Evolutionary conservation across 2,888 invertebrate species (phyloP).

Genomic region (Lepidocyrtoides sp.): DNA sequence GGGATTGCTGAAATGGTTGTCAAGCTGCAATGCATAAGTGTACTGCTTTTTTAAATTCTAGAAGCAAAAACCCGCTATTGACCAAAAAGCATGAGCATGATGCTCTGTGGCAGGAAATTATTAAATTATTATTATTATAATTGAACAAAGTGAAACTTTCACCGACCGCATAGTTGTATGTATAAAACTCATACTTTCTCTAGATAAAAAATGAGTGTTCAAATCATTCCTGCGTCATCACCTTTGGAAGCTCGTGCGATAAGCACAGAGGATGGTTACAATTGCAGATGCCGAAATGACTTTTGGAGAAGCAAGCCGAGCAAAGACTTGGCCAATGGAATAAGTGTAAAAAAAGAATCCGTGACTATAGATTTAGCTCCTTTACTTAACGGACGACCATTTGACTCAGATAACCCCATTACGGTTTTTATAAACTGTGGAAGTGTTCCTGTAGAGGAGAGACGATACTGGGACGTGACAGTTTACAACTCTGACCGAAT

Average conservation of each 20-base stretch:
- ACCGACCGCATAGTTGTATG: too few relatives aligned
- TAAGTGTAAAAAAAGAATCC: conserved; percentile 45
- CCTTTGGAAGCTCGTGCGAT: conserved; percentile 18
- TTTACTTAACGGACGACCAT: conserved; percentile 23
- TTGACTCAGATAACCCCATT: conserved; percentile 54
- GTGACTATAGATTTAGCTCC: conserved; percentile 64
- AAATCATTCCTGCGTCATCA: conserved; percentile 44
- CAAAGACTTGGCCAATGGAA: conserved; percentile 46
- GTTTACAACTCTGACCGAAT: conserved; percentile 64
- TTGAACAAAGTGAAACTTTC: neutral
- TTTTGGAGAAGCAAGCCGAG: conserved; percentile 36
- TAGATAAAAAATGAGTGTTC: conserved; percentile 55
- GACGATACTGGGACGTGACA: conserved; percentile 69
- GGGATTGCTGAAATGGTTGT: neutral
- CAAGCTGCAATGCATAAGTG: too few relatives aligned
- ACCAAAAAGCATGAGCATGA: too few relatives aligned
- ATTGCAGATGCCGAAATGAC: conserved; percentile 56
- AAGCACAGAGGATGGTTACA: conserved; percentile 21
- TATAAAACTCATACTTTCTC: too few relatives aligned
- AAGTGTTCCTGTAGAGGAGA: conserved; percentile 77
- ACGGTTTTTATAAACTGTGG: conserved; percentile 77
- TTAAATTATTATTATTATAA: too few relatives aligned
- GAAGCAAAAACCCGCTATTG: too few relatives aligned
- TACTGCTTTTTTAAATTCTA: too few relatives aligned
- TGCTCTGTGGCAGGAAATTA: too few relatives aligned